Evolutionary conservation across 2,797 vertebrate genomes (phyloP).

Genomic region (Rhincodon typus): DNA sequence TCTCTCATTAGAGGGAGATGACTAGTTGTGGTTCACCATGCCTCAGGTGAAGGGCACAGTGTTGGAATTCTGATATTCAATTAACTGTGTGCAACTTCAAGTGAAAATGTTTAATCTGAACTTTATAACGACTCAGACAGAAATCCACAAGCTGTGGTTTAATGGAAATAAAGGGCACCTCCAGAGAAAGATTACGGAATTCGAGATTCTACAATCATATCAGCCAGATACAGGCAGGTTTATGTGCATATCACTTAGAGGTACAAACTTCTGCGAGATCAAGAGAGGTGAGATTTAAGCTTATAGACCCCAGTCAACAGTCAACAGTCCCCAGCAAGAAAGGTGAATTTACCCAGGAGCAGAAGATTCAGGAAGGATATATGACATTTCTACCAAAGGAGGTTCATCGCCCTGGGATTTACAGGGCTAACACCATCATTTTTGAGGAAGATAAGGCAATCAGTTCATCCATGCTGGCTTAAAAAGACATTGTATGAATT

Average conservation of each 20-base stretch:
- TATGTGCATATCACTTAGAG: not conserved
- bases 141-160: not conserved
- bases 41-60: no score
- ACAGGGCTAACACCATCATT: not conserved
- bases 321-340: not conserved
- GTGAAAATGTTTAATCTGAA: not conserved
- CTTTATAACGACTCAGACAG: not conserved
- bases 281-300: not conserved
- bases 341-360: not conserved
- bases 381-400: not conserved
- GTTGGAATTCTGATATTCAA: not conserved
- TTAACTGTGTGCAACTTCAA: not conserved
- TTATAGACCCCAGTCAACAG: not conserved
- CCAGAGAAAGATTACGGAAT: not conserved
- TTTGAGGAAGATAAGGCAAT: not conserved
- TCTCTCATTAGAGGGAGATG: no score
- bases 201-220: not conserved
- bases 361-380: not conserved
- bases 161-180: not conserved
- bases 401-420: not conserved
- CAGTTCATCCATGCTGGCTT: not conserved
- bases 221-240: not conserved
- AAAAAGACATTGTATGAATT: not conserved
- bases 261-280: not conserved
- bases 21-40: no score